Conservation (phyloP, 2,888 invertebrate species). For the Geotrupes spiniger region DNA sequence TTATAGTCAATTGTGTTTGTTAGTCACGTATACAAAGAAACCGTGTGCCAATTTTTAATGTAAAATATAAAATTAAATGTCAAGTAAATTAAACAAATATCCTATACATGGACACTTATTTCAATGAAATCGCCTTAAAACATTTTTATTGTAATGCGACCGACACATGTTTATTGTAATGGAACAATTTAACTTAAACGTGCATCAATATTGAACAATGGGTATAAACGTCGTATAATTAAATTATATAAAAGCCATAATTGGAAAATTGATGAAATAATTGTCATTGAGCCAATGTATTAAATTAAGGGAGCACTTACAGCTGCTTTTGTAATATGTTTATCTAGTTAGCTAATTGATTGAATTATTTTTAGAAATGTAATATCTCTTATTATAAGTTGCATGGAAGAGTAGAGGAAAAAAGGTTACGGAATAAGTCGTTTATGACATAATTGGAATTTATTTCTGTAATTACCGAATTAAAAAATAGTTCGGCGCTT, state of each 20-base stretch:
- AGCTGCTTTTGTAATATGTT: constrained; percentile 32
- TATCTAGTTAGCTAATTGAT: constrained; percentile 30
- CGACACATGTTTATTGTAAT: background rate
- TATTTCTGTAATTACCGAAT: constrained; percentile 7
- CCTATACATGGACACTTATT: too few relatives aligned
- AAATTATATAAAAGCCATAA: constrained; percentile 25
- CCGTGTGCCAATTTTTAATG: too few relatives aligned
- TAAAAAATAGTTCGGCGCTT: constrained; percentile 1
- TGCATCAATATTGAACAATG: constrained; percentile 2
- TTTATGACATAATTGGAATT: constrained; percentile 5
- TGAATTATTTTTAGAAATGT: constrained; percentile 30
- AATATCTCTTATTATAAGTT: constrained; percentile 17
- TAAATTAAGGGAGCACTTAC: constrained; percentile 29
- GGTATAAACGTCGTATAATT: constrained; percentile 14
- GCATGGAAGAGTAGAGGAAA: background rate
- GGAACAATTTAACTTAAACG: background rate
- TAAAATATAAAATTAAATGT: too few relatives aligned
- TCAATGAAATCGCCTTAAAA: too few relatives aligned
- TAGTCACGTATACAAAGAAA: too few relatives aligned
- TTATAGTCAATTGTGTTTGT: too few relatives aligned
- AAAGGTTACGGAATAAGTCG: background rate
- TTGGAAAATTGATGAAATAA: constrained; percentile 30
- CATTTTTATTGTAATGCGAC: background rate
- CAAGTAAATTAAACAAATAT: too few relatives aligned
- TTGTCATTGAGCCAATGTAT: constrained; percentile 28